Base-by-base conservation (phyloP, 1,140 invertebrate species). In the Caerostris darwini region DNA sequence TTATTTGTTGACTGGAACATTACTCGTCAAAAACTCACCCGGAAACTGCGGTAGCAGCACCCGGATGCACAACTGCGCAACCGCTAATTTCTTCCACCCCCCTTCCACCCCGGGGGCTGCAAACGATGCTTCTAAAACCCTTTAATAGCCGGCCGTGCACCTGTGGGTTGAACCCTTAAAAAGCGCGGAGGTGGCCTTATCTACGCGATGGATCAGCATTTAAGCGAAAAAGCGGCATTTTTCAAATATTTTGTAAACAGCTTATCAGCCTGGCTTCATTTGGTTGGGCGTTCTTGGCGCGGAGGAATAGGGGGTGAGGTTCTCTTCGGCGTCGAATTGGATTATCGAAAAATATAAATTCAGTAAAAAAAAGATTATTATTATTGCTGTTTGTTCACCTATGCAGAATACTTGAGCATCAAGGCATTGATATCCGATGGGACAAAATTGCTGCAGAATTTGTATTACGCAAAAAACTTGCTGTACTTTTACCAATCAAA, bases 101-200 rank as follows among this genome's bases (percentile, higher is more conserved):
- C 5, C 56, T 4, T 17, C 2, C 54, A 6, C 12, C 82, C 82
- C 54, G 54, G 19, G 82, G 82, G 82, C 56, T 57, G 19, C n/a
- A 58, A 85, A 85, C n/a, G 82, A 17, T 57, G 54, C 54, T 17
- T 56, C n/a, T n/a, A 85, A 34, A 85, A 58, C 82, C 82, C 82
- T 85, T 85, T 85, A 85, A 85, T 85, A 85, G 82, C 82, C 14
- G 56, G n/a, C 81, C 81, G 57, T 85, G 19, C 82, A 85, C 82
- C 54, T 85, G 82, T 85, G 57, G 34, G 54, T 83, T 71, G 81
- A 14, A 6, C 82, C 71, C 17, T 85, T n/a, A 85, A 85, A n/a
- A 85, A 85, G n/a, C 54, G 54, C 17, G 57, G 82, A 54, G 81
- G 7, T 56, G 53, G 69, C 3, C 17, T 85, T 85, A 85, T 85